Conservation (phyloP, 2,113 vertebrate genomes). For the Meriones unguiculatus region DNA sequence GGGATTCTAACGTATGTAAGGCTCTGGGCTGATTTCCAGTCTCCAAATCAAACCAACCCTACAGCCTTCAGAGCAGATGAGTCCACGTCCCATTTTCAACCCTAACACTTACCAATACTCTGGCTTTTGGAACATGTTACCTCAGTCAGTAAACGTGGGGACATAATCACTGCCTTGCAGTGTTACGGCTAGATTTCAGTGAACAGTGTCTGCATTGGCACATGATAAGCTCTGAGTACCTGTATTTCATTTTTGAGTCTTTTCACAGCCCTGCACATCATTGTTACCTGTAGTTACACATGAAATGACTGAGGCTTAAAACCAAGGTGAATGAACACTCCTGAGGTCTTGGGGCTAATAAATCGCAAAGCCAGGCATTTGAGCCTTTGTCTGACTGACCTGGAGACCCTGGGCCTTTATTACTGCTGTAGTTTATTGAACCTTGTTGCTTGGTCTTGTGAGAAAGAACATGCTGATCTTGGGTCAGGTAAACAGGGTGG, state of each 20-base stretch:
- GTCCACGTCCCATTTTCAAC: neutral
- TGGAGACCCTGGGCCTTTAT: neutral
- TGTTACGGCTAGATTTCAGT: conserved; percentile 31
- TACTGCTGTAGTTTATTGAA: neutral
- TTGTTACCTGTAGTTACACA: conserved; percentile 1
- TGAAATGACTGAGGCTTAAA: conserved; percentile 48
- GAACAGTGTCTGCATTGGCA: neutral
- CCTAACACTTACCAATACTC: neutral
- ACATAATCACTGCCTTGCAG: neutral
- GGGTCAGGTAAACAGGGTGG: neutral
- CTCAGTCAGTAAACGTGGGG: neutral
- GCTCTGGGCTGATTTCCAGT: neutral
- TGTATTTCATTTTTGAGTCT: neutral
- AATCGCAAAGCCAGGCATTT: conserved; percentile 24
- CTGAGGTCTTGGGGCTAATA: conserved; percentile 16
- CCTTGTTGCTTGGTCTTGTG: neutral
- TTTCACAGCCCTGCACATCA: neutral
- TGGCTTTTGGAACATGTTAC: neutral
- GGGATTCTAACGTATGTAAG: neutral
- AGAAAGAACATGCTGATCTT: neutral
- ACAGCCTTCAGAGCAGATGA: neutral
- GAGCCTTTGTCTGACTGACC: neutral
- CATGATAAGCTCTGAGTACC: neutral
- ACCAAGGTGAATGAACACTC: neutral
- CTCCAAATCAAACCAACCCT: neutral